phyloP scores from a whole-genome alignment of 2,113 vertebrate genomes.

The Excalfactoria chinensis region DNA sequence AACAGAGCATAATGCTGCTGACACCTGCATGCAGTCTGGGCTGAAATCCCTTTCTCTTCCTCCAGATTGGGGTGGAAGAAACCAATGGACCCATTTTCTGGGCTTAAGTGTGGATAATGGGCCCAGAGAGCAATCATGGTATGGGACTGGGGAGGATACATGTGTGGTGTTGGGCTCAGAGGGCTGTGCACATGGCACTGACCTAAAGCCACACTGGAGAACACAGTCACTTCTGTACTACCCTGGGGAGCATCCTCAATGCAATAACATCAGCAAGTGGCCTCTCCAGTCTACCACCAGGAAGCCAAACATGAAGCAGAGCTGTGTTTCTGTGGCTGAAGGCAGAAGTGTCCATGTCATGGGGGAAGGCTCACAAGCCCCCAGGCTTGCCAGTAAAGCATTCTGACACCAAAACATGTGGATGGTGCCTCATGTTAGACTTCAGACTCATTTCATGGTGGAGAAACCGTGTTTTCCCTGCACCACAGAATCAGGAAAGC shows the following conservation, averaged over 20 bases:
- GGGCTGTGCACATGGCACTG: rapidly evolving
- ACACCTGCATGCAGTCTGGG: neutral
- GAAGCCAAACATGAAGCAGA: neutral
- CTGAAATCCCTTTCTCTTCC: neutral
- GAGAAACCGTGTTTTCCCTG: neutral
- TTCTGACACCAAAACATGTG: neutral
- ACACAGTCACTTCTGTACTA: neutral
- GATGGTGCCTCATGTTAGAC: neutral
- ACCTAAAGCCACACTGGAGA: neutral
- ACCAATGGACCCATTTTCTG: neutral
- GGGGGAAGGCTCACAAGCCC: neutral
- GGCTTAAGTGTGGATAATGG: neutral
- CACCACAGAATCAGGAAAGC: neutral
- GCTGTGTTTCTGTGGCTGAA: neutral
- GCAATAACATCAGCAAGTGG: neutral
- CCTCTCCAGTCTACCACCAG: neutral
- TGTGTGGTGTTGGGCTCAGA: no score
- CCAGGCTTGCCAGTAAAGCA: neutral
- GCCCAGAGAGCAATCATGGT: rapidly evolving
- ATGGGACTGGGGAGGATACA: rapidly evolving
- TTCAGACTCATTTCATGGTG: neutral
- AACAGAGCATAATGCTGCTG: neutral
- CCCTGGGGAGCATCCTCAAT: no score
- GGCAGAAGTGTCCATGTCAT: neutral
- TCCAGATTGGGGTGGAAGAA: neutral